phyloP scores from a whole-genome alignment of 2,888 invertebrate species.

The Eudasyphora cyanicolor region DNA sequence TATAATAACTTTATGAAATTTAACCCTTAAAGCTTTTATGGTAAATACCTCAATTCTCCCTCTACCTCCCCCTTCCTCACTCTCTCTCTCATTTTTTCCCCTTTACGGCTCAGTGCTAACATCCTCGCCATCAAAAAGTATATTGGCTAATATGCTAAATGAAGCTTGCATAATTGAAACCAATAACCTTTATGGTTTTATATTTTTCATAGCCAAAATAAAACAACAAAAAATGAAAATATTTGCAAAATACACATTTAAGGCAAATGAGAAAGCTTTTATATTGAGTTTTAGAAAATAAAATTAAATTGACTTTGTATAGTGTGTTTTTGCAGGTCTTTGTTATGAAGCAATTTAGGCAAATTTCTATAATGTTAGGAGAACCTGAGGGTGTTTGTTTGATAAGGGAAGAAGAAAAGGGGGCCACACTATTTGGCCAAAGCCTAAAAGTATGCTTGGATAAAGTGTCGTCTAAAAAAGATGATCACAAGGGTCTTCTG shows the following conservation, averaged over 20 bases:
- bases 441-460: neutral
- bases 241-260: neutral
- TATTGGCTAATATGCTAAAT: constrained; percentile 45
- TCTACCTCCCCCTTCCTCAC: neutral
- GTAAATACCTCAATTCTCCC: neutral
- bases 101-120: neutral
- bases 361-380: neutral
- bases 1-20: constrained; percentile 14
- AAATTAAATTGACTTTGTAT: constrained; percentile 1
- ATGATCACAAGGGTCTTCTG: no score
- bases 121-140: neutral
- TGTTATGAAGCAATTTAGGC: neutral
- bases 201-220: neutral
- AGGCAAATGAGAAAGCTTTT: neutral
- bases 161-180: constrained; percentile 41
- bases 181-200: constrained; percentile 36
- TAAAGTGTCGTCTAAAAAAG: no score
- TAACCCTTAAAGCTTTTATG: constrained; percentile 9
- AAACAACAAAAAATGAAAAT: neutral
- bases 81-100: neutral
- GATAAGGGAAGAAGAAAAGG: no score
- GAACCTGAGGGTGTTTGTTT: neutral
- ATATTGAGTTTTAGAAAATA: neutral
- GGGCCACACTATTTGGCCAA: neutral
- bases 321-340: neutral